Evolutionary conservation across 2,113 vertebrate species (phyloP), one percentile per base, ranked within the genome.

Genomic region (Petrocephalus microphthalmus): DNA sequence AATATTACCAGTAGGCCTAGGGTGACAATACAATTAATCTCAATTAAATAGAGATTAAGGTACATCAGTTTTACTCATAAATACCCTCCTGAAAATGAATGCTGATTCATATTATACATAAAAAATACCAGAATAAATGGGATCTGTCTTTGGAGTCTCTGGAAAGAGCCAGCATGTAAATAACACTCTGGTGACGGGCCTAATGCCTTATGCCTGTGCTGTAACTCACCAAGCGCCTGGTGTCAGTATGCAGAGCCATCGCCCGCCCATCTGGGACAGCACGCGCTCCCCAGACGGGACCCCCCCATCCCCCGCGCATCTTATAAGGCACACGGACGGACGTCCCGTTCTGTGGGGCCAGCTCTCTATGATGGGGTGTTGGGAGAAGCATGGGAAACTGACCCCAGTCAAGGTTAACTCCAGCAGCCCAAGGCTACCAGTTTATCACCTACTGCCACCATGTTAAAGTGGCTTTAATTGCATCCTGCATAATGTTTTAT

Each of bases 141-240:
- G 51, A 53, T 22, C 22, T 85, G 25, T 85, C n/a, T 54, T 6
- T 3, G 25, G 84, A 53, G 29, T 56, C 52, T 56, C 52, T 54
- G 84, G 51, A 42, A 54, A 37, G 22, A 37, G 52, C 6, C 15
- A 33, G 81, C 17, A 51, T 45, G 45, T 47, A 88, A 83, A 88
- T 78, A 83, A 88, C 7, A 60, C 13, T 47, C n/a, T 15, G 7
- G 5, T 60, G 74, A n/a, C 22, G 78, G 11, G 22, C 94, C 94
- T 90, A 91, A 93, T 93, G 90, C 93, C 91, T 93, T 92, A 94
- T 95, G n/a, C 83, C 25, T 20, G 49, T 52, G 84, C n/a, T 53
- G 7, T 85, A 19, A 54, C 52, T 85, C 51, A 19, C 29, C 10
- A 1, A 33, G 51, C 5, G 13, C 6, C 52, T 13, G 15, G 15